Conservation (phyloP, 2,113 vertebrate species). For the Sinocyclocheilus anophthalmus region DNA sequence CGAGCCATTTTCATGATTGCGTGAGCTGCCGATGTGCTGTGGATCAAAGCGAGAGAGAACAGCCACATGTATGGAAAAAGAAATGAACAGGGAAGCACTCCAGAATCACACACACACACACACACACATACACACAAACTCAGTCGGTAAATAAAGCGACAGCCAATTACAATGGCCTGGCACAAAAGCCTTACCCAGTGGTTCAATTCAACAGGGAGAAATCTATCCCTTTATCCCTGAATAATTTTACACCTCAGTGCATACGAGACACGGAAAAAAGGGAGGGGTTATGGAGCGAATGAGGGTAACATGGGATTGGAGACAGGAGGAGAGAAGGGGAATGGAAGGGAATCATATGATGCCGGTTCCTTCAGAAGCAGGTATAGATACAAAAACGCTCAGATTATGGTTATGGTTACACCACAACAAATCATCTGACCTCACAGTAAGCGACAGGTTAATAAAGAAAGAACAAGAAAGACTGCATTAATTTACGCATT, state of each 20-base stretch:
- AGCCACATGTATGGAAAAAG: background rate
- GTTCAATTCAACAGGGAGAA: slow-evolving; percentile 76
- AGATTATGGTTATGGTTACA: background rate
- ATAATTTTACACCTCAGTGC: slow-evolving; percentile 81
- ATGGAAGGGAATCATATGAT: slow-evolving; percentile 4
- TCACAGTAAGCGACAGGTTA: background rate
- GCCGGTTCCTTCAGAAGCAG: background rate
- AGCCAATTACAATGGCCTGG: slow-evolving; percentile 74
- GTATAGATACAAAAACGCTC: background rate
- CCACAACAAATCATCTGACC: background rate
- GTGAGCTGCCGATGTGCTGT: background rate
- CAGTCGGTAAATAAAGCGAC: slow-evolving; percentile 59
- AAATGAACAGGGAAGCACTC: slow-evolving; percentile 11
- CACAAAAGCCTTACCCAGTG: slow-evolving; percentile 64
- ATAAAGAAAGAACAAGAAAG: background rate
- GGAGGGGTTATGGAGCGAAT: slow-evolving; percentile 33
- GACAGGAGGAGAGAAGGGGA: slow-evolving; percentile 11
- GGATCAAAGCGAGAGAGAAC: slow-evolving; percentile 13
- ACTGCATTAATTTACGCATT: too few relatives aligned
- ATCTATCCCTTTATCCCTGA: slow-evolving; percentile 79
- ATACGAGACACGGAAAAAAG: slow-evolving; percentile 67
- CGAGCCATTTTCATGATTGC: slow-evolving; percentile 23
- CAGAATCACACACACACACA: slow-evolving; percentile 36
- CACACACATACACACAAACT: slow-evolving; percentile 34
- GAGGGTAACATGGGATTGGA: slow-evolving; percentile 17